phyloP scores from a whole-genome alignment of 2,888 invertebrate species.

The Scaptodrosophila latifasciaeformis region DNA sequence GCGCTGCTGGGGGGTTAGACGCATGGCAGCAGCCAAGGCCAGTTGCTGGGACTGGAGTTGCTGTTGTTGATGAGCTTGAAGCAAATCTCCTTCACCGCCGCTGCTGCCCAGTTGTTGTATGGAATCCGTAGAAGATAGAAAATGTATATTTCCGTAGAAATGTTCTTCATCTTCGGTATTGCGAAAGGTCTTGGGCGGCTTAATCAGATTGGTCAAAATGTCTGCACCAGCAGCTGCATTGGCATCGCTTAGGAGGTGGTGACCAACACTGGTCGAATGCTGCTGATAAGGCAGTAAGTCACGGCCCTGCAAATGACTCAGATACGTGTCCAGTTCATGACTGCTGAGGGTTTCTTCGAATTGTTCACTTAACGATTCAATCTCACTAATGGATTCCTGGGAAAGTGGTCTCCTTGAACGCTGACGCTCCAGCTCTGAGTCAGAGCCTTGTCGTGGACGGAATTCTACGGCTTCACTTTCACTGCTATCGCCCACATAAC shows the following conservation, averaged over 20 bases:
- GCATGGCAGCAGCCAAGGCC: constrained; percentile 36
- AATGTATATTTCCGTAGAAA: constrained; percentile 74
- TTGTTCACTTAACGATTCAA: constrained; percentile 78
- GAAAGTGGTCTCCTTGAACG: constrained; percentile 84
- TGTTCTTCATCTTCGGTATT: constrained; percentile 72
- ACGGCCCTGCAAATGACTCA: constrained; percentile 79
- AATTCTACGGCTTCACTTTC: constrained; percentile 77
- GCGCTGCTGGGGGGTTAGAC: constrained; percentile 44
- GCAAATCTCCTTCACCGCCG: constrained; percentile 28
- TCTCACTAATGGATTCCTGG: constrained; percentile 82
- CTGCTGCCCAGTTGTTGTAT: constrained; percentile 65
- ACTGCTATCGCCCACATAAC: constrained; percentile 66
- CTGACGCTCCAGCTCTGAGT: constrained; percentile 78
- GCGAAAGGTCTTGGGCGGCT: constrained; percentile 73
- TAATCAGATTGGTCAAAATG: constrained; percentile 70
- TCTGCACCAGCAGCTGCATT: constrained; percentile 48
- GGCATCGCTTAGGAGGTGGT: constrained; percentile 51
- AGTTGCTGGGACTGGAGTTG: constrained; percentile 16
- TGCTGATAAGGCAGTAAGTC: constrained; percentile 74
- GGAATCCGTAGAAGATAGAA: constrained; percentile 73
- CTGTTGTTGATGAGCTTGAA: no score
- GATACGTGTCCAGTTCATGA: constrained; percentile 82
- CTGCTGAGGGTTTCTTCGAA: constrained; percentile 77
- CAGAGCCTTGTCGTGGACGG: constrained; percentile 73
- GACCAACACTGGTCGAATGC: constrained; percentile 33